Base-by-base conservation (phyloP, 2,888 invertebrate genomes). In the Siphonodentalium dalli region DNA sequence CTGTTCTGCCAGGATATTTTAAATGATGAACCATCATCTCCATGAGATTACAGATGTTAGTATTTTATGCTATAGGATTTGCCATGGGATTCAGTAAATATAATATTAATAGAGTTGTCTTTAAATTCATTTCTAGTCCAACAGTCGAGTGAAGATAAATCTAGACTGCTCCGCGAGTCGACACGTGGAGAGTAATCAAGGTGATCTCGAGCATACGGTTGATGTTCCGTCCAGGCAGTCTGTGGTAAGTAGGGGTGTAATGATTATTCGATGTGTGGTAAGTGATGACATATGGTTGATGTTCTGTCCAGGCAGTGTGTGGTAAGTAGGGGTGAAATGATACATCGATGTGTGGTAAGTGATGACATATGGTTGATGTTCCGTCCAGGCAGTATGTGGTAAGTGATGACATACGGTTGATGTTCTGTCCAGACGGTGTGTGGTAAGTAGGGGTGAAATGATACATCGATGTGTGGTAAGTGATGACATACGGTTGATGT, bases 111-210 rank as follows among this genome's bases (percentile, higher is more conserved):
- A 41, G 43, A 18, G 15, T 13, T 13, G 9, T 40, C 8, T 21
- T 23, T 20, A 49, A 9, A 50, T 45, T 46, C 35, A 33, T 18
- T 68, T 68, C 29, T 71, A 78, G 78, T 73, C 75, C 5, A 61
- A 66, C 41, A 69, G 61, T 29, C 64, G 49, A 33, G 67, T 72
- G 18, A 67, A 57, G 9, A 58, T 77, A 18, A 56, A 65, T 27
- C 41, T 78, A 24, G 77, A 79, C 59, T 79, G 76, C 54, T 66
- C 58, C 24, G 54, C 58, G 39, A 75, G 75, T 52, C 57, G 56
- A 26, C 74, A 75, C 47, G 65, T 66, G 18, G 52, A 67, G 45
- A 72, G 72, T 47, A 71, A 75, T 54, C 58, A 58, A 18, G 62
- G 57, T 23, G 56, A 49, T 13, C 61, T 76, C 34, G 56, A 65